Percentiles rank a stretch among this genome's conserved stretches.
Conservation (phyloP, 2,113 vertebrate genomes). For the Pangasianodon hypophthalmus region DNA sequence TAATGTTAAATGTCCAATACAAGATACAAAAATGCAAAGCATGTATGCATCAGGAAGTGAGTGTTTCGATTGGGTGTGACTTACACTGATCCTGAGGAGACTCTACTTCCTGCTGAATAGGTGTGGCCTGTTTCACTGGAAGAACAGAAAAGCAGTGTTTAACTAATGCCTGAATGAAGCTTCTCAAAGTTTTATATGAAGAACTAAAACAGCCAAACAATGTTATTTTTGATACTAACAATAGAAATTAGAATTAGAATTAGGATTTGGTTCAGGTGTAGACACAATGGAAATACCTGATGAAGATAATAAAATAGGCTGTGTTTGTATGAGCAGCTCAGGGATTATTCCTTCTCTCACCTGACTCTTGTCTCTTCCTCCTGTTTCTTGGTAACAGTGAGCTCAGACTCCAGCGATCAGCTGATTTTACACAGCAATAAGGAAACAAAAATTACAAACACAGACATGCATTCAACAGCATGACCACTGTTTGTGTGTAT, state of each 20-base stretch:
- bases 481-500: background rate
- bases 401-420: constrained; percentile 58
- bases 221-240: background rate
- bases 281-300: background rate
- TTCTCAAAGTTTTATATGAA: background rate
- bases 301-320: background rate
- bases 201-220: background rate
- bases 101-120: constrained; percentile 30
- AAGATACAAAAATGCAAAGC: background rate
- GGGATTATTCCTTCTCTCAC: constrained; percentile 14
- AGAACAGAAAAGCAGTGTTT: background rate
- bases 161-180: background rate
- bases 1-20: background rate
- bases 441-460: background rate
- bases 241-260: background rate
- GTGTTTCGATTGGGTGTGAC: background rate
- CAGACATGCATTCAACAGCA: background rate
- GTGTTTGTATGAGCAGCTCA: background rate
- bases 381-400: constrained; percentile 53
- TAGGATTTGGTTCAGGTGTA: background rate
- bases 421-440: constrained; percentile 25
- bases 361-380: constrained; percentile 49
- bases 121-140: constrained; percentile 39
- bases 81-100: constrained; percentile 37
- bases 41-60: background rate